Base-by-base conservation (phyloP, 2,888 invertebrate genomes). In the Eristalis intricaria region DNA sequence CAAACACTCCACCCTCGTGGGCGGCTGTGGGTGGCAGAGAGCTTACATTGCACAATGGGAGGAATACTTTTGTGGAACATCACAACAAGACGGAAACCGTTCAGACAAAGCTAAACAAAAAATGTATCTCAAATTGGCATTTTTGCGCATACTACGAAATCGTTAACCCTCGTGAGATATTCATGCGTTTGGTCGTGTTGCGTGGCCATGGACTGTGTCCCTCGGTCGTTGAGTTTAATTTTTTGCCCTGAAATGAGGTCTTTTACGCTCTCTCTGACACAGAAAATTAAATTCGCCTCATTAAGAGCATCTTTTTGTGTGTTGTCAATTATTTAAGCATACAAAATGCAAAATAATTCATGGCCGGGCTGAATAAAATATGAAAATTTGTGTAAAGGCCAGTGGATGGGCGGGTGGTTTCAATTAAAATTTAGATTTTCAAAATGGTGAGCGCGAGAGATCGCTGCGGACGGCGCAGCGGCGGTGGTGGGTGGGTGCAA, bases 341-440 rank as follows among this genome's bases (percentile, higher is more conserved):
- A 76, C 66, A 80, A 81, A 76, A 80, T 84, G 80, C 66, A 80
- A 81, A 76, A 80, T 84, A 80, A 84, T 80, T 84, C 80, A 84
- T 71, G 74, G 66, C 69, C 75, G 70, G 61, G 75, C 66, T 81
- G 71, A 81, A 85, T 73, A 76, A 81, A 81, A 85, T 76, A 76
- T 73, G 40, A 66, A 43, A 75, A 71, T 76, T 66, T 76, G 26
- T 13, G 11, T 23, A 78, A 56, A n/a, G 64, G 38, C 40, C 29
- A 56, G 23, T 22, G 64, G 58, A 68, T 29, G 58, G 22, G 10
- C 40, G 40, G 19, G 40, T 50, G 15, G 60, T 8, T 61, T 29
- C 64, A 80, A 84, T 84, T 84, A 84, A 78, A 79, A 80, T 71
- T 61, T 35, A 38, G 58, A 78, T 68, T 68, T 60, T 43, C 22